A percentile compares a stretch with the other conserved stretches of the same genome.
Conservation (phyloP, 2,797 vertebrate species). For the Morelia viridis region DNA sequence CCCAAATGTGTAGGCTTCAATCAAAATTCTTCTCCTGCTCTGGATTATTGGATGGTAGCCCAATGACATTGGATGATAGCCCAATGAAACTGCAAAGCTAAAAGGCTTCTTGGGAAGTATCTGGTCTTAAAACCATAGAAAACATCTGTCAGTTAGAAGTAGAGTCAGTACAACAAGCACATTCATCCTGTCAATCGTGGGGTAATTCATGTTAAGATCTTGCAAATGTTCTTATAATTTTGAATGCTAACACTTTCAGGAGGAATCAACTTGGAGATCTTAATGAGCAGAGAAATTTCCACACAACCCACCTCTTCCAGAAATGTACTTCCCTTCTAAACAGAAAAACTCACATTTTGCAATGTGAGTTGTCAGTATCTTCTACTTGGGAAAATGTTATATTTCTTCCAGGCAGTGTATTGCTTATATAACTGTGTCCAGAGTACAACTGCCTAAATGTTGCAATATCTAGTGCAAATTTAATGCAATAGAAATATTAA, state of each 20-base stretch:
- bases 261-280: background rate
- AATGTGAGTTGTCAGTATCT: background rate
- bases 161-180: background rate
- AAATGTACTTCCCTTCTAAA: background rate
- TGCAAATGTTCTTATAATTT: background rate
- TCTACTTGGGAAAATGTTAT: background rate
- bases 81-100: background rate
- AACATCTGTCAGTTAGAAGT: background rate
- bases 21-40: background rate
- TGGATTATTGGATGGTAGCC: background rate
- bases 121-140: background rate
- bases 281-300: background rate
- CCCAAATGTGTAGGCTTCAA: background rate
- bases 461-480: background rate
- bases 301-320: background rate
- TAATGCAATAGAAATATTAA: background rate
- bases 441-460: background rate
- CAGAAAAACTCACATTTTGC: background rate
- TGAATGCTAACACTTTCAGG: background rate
- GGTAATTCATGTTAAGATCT: background rate
- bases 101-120: background rate
- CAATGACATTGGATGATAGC: background rate
- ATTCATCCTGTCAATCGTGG: background rate
- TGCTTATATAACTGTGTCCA: background rate
- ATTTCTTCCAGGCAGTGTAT: background rate